A percentile compares a stretch with the other conserved stretches of the same genome.
These are phyloP conservation scores for Mesochorus sp. DNA, from an alignment of 2,888 invertebrate species.

Conservation along the genomic window DNA sequence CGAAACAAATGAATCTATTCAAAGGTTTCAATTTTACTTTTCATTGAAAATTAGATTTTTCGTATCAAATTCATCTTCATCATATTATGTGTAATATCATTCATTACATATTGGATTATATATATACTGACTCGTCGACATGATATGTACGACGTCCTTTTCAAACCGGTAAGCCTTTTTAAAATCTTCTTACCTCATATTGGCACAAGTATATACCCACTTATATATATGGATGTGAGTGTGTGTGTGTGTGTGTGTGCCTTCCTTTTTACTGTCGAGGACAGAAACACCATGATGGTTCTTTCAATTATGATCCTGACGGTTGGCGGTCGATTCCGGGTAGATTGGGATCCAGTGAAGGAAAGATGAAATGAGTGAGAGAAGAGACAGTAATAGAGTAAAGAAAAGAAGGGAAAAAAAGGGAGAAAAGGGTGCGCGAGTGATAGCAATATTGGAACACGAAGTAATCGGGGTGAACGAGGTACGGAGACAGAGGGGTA, in stretches of 20 bases:
- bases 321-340: slow-evolving; percentile 49
- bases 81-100: not conserved
- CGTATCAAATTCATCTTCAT: slow-evolving; percentile 26
- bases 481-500: slow-evolving; percentile 25
- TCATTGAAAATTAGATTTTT: slow-evolving; percentile 28
- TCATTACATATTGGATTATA: slow-evolving; percentile 5
- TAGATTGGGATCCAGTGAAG: slow-evolving; percentile 50
- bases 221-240: not conserved
- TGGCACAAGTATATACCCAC: slow-evolving; percentile 28
- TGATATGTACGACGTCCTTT: slow-evolving; percentile 37
- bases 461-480: slow-evolving; percentile 37
- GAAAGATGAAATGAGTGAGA: slow-evolving; percentile 46
- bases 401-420: slow-evolving; percentile 39
- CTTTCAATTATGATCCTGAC: slow-evolving; percentile 57
- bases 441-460: slow-evolving; percentile 38
- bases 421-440: slow-evolving; percentile 15
- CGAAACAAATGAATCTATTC: slow-evolving; percentile 19
- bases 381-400: slow-evolving; percentile 57
- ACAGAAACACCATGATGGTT: slow-evolving; percentile 37
- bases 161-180: slow-evolving; percentile 28
- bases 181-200: slow-evolving; percentile 55
- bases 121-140: not conserved
- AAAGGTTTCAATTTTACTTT: slow-evolving; percentile 43
- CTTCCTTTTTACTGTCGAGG: slow-evolving; percentile 18
- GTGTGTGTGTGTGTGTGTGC: not conserved